Evolutionary conservation across 2,888 invertebrate genomes (phyloP).

Genomic region (Steinernema hermaphroditum): DNA sequence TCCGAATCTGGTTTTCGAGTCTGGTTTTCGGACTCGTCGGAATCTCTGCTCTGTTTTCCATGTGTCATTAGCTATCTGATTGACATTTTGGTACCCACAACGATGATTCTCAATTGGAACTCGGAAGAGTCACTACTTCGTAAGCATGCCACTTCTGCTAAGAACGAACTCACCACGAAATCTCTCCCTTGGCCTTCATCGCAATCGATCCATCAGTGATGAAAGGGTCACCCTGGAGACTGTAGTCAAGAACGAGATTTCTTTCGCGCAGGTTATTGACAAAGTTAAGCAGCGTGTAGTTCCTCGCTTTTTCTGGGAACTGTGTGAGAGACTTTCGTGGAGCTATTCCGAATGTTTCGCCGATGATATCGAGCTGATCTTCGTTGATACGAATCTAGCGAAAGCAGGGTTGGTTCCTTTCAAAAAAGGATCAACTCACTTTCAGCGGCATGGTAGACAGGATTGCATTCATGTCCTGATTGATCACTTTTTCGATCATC

Average conservation of each 20-base stretch:
- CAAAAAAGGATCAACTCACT: conserved; percentile 38
- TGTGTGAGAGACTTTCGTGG: conserved; percentile 19
- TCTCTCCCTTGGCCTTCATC: conserved; percentile 64
- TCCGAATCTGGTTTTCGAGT: no score
- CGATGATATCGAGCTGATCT: conserved; percentile 62
- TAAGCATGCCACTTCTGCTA: no score
- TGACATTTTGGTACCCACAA: no score
- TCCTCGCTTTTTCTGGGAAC: conserved; percentile 41
- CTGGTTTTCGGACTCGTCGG: no score
- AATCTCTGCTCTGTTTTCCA: no score
- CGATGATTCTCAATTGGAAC: no score
- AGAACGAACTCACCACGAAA: conserved; percentile 54
- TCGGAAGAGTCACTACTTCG: no score
- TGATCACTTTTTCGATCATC: conserved; percentile 64
- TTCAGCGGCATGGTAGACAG: conserved; percentile 63
- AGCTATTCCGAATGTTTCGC: conserved; percentile 51
- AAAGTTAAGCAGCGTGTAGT: conserved; percentile 58
- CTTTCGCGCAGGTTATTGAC: conserved; percentile 54
- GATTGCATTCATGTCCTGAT: conserved; percentile 62
- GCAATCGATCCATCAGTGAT: conserved; percentile 59
- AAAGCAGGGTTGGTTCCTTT: not conserved
- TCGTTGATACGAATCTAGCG: conserved; percentile 64
- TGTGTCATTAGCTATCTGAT: no score
- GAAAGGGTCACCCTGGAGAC: conserved; percentile 58
- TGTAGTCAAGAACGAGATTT: conserved; percentile 62